These are phyloP conservation scores for Sialis lutaria DNA, from an alignment of 2,888 invertebrate genomes.

Conservation along the genomic window DNA sequence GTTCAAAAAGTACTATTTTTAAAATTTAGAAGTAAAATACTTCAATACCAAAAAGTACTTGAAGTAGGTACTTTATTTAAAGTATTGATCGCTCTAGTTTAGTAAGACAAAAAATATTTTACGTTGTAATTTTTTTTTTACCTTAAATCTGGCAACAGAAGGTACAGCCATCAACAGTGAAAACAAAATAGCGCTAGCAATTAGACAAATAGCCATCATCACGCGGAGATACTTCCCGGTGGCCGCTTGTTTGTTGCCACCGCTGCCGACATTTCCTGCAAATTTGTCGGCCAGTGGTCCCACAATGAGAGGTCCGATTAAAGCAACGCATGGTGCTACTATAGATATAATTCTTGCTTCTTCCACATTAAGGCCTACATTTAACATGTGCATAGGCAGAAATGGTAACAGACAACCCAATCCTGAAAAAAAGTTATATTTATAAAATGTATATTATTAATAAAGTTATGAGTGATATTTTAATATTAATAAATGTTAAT, in stretches of 20 bases:
- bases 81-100: too few species aligned
- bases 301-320: constrained; percentile 58
- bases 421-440: constrained; percentile 29
- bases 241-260: constrained; percentile 21
- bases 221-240: constrained; percentile 47
- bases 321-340: constrained; percentile 59
- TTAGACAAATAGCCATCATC: constrained; percentile 46
- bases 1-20: too few species aligned
- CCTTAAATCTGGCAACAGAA: constrained; percentile 39
- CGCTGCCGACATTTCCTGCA: constrained; percentile 24
- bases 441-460: too few species aligned
- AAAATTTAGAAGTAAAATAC: too few species aligned
- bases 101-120: too few species aligned
- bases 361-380: constrained; percentile 51
- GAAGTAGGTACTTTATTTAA: too few species aligned
- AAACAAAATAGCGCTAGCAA: constrained; percentile 52
- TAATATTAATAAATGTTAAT: too few species aligned
- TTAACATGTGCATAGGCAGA: constrained; percentile 59
- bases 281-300: constrained; percentile 65
- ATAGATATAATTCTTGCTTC: constrained; percentile 65
- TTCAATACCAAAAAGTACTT: too few species aligned
- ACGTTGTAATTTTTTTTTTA: constrained; percentile 12
- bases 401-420: constrained; percentile 69
- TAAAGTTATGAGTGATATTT: too few species aligned
- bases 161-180: constrained; percentile 49